These are phyloP conservation scores for Acronicta leporina DNA, from an alignment of 2,888 invertebrate species.

Conservation along the genomic window DNA sequence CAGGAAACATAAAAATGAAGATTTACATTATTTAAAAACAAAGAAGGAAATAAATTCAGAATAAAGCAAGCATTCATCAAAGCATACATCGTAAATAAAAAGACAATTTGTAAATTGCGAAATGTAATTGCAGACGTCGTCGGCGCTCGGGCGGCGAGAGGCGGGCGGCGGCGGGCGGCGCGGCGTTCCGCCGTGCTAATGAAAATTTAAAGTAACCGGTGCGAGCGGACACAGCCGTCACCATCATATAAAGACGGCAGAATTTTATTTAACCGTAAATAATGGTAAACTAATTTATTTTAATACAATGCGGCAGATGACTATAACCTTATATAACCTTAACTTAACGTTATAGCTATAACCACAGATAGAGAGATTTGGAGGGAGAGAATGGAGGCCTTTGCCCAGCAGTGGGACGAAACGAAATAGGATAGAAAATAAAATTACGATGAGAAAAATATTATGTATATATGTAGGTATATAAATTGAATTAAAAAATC, in stretches of 20 bases:
- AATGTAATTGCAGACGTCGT: slow-evolving; percentile 79
- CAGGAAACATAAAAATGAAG: neutral
- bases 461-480: too few relatives aligned
- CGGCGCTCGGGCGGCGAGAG: slow-evolving; percentile 42
- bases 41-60: slow-evolving; percentile 37
- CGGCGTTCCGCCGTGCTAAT: slow-evolving; percentile 69
- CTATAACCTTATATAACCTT: too few relatives aligned
- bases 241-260: slow-evolving; percentile 48
- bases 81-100: slow-evolving; percentile 73
- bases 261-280: neutral
- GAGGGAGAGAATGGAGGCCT: too few relatives aligned
- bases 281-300: neutral
- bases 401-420: too few relatives aligned
- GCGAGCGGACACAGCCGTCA: slow-evolving; percentile 58
- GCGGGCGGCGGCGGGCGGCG: slow-evolving; percentile 45
- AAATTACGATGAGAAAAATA: too few relatives aligned
- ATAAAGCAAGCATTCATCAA: slow-evolving; percentile 55
- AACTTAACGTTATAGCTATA: too few relatives aligned
- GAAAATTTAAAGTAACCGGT: slow-evolving; percentile 86
- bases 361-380: too few relatives aligned
- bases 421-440: too few relatives aligned
- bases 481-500: too few relatives aligned
- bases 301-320: neutral
- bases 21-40: slow-evolving; percentile 14
- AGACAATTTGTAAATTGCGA: slow-evolving; percentile 80